Evolutionary conservation across 2,888 invertebrate species (phyloP).

Genomic region (Phalera bucephala): DNA sequence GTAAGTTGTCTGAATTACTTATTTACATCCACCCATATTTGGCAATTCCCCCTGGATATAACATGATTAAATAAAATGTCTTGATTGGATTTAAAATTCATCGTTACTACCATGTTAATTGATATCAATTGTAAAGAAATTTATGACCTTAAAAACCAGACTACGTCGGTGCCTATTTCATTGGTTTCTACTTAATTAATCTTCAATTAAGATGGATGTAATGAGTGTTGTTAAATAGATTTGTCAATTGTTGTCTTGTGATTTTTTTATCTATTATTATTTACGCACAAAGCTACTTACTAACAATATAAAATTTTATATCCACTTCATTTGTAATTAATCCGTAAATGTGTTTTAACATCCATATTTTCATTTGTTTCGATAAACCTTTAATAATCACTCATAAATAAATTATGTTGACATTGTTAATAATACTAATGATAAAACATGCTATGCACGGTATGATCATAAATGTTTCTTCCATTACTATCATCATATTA

Average conservation of each 20-base stretch:
- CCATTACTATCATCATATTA: not conserved
- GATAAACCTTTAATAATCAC: slow-evolving; percentile 11
- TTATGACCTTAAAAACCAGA: too few relatives aligned
- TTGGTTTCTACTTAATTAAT: too few relatives aligned
- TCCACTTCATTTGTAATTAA: too few relatives aligned
- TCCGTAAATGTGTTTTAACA: slow-evolving; percentile 10
- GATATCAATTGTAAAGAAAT: slow-evolving; percentile 24
- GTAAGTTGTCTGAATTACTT: slow-evolving; percentile 81
- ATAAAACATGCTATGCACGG: slow-evolving; percentile 10
- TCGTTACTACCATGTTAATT: slow-evolving; percentile 17
- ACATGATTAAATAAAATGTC: slow-evolving; percentile 12
- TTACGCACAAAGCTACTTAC: not conserved
- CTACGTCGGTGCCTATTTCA: too few relatives aligned
- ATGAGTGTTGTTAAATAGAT: slow-evolving; percentile 3
- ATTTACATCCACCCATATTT: slow-evolving; percentile 4
- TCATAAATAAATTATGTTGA: not conserved
- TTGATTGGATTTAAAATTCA: slow-evolving; percentile 10
- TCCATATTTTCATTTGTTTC: slow-evolving; percentile 7
- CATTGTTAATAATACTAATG: slow-evolving; percentile 9
- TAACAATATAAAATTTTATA: slow-evolving; percentile 11
- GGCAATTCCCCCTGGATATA: slow-evolving; percentile 13
- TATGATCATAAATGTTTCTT: slow-evolving; percentile 8
- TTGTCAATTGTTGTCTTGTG: slow-evolving; percentile 8
- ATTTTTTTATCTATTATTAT: not conserved
- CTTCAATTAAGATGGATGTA: too few relatives aligned